Conservation (phyloP, 2,797 vertebrate species). For the Ficedula albicollis region DNA sequence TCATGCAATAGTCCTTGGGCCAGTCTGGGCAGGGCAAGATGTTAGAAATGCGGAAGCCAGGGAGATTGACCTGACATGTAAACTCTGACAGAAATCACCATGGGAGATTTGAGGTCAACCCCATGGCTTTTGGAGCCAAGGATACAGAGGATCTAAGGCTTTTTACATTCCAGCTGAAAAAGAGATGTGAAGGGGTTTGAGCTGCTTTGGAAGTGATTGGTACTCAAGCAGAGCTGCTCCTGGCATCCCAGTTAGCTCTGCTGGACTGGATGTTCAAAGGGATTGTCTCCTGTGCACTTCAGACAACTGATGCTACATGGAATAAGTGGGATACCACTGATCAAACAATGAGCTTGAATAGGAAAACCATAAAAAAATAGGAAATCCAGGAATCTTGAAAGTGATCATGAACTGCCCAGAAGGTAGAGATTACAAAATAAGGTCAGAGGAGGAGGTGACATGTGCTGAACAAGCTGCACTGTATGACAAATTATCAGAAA, state of each 20-base stretch:
- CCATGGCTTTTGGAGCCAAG: not conserved
- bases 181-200: not conserved
- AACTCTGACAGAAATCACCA: not conserved
- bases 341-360: rapidly evolving
- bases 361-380: not conserved
- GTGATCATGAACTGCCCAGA: not conserved
- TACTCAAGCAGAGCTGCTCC: not conserved
- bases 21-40: not conserved
- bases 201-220: not conserved
- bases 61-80: rapidly evolving
- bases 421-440: not conserved
- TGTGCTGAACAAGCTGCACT: not conserved
- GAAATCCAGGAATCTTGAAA: not conserved
- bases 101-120: not conserved
- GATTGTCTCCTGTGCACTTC: not conserved
- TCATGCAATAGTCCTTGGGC: not conserved
- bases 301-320: not conserved
- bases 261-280: not conserved
- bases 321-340: not conserved
- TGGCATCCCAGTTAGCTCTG: not conserved
- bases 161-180: not conserved
- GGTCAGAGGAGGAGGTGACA: not conserved
- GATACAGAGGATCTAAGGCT: not conserved
- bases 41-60: not conserved
- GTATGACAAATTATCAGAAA: not conserved